Conservation (phyloP, 2,888 invertebrate species). For the Thelaira solivaga region DNA sequence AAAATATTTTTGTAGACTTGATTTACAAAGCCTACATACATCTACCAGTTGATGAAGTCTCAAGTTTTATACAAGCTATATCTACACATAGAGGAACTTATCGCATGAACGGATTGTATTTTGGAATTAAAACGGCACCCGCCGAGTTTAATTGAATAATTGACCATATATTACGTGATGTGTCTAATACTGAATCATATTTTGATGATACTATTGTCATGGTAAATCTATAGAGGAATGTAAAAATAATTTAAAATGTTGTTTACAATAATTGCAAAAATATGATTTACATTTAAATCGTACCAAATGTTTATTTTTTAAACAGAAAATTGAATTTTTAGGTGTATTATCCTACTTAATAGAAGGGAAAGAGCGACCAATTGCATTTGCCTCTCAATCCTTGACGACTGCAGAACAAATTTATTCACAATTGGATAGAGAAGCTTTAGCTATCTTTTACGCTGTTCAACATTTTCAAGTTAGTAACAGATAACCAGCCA, state of each 20-base stretch:
- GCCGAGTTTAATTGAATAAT: conserved; percentile 50
- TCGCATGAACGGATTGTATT: not conserved
- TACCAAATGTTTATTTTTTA: no score
- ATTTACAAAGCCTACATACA: no score
- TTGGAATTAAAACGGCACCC: conserved; percentile 6
- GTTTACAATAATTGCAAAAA: no score
- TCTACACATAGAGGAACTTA: conserved; percentile 32
- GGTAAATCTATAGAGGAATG: no score
- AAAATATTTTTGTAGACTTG: not conserved
- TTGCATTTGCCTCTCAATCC: not conserved
- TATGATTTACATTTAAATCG: no score
- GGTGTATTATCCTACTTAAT: not conserved
- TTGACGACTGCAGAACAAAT: not conserved
- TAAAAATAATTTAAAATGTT: no score
- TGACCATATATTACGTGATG: conserved; percentile 41
- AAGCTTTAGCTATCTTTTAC: not conserved
- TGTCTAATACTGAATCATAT: not conserved
- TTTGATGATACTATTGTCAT: not conserved
- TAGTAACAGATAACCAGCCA: not conserved
- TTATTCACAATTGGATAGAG: not conserved
- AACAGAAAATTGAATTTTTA: no score
- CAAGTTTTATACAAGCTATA: not conserved
- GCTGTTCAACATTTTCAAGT: not conserved
- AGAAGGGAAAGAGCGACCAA: not conserved
- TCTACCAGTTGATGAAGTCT: conserved; percentile 4